phyloP scores from a whole-genome alignment of 2,888 invertebrate genomes.

The Idaea dimidiata region DNA sequence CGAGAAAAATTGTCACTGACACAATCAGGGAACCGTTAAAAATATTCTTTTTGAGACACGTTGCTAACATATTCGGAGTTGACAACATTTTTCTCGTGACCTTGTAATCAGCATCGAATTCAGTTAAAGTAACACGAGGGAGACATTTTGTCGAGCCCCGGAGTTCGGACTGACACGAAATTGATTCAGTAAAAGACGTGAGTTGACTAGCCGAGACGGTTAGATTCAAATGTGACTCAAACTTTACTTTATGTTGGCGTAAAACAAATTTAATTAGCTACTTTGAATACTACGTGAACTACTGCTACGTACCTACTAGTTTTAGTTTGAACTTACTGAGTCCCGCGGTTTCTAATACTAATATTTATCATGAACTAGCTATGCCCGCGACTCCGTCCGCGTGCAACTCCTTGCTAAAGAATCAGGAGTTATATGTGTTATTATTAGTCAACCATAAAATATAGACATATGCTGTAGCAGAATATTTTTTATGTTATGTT shows the following conservation, averaged over 20 bases:
- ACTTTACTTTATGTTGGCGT: constrained; percentile 68
- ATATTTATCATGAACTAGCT: no score
- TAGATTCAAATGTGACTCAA: constrained; percentile 66
- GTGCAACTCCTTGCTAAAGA: no score
- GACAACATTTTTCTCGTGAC: constrained; percentile 10
- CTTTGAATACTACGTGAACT: not conserved
- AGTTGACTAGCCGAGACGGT: constrained; percentile 54
- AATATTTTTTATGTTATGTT: no score
- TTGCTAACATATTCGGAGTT: not conserved
- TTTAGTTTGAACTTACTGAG: no score
- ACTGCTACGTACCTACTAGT: not conserved
- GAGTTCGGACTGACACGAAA: constrained; percentile 66
- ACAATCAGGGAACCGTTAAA: constrained; percentile 8
- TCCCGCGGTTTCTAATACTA: no score
- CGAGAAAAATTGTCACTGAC: not conserved
- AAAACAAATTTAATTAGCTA: constrained; percentile 68
- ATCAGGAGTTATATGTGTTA: no score
- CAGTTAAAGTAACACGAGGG: constrained; percentile 40
- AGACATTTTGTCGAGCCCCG: constrained; percentile 44
- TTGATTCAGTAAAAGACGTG: constrained; percentile 77
- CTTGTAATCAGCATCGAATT: constrained; percentile 35
- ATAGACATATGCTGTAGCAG: no score
- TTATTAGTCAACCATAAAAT: no score
- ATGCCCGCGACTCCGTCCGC: no score
- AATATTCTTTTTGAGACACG: constrained; percentile 11